phyloP scores from a whole-genome alignment of 2,113 vertebrate species.

The Poecilia latipinna region DNA sequence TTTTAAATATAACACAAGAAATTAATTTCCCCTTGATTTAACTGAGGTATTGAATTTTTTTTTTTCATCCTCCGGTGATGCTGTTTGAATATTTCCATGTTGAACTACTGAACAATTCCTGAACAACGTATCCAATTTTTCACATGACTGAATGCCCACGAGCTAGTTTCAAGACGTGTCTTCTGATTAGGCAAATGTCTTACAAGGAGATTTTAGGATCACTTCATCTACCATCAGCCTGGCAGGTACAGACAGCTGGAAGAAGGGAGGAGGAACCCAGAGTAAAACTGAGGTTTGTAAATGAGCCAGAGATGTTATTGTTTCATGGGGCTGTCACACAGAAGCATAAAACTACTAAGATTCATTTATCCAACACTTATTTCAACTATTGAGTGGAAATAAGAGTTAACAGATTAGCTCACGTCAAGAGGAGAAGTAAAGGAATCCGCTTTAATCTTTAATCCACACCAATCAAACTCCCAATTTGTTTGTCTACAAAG shows the following conservation, averaged over 20 bases:
- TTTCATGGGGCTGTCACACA: background rate
- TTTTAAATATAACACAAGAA: background rate
- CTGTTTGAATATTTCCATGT: background rate
- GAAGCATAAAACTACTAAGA: background rate
- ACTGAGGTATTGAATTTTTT: background rate
- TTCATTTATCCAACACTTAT: background rate
- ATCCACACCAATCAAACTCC: no score
- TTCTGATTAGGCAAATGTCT: slow-evolving; percentile 1
- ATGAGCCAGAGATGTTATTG: background rate
- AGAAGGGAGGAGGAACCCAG: background rate
- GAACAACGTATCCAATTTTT: background rate
- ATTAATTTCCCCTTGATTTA: background rate
- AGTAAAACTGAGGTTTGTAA: background rate
- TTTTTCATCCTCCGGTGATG: background rate
- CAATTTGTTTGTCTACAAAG: no score
- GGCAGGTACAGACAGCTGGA: background rate
- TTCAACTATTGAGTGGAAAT: no score
- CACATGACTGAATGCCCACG: background rate
- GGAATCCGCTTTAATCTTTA: background rate
- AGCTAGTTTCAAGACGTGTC: background rate
- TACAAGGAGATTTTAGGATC: background rate
- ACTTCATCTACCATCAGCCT: background rate
- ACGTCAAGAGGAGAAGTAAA: background rate
- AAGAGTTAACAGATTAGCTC: background rate
- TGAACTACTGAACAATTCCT: background rate